Percentiles rank a stretch among this genome's conserved stretches.
Conservation (phyloP, 1,140 invertebrate genomes). For the Callitettix versicolor region DNA sequence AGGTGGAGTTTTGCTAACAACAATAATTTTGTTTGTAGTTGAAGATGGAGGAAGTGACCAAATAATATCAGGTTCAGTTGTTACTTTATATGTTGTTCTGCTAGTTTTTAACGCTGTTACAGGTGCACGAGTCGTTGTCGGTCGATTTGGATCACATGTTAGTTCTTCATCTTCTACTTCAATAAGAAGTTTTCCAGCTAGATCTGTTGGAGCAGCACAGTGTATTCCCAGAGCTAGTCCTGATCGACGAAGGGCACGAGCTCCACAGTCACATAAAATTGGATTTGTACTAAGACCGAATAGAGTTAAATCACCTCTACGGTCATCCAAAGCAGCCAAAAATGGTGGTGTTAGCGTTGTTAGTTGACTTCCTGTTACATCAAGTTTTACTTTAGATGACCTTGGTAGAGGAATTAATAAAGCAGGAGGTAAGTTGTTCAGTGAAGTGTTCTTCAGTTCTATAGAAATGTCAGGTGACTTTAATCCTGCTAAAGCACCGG, state of each 20-base stretch:
- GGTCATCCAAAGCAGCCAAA: slow-evolving; percentile 65
- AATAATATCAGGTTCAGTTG: slow-evolving; percentile 71
- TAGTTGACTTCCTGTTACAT: slow-evolving; percentile 67
- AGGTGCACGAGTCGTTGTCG: slow-evolving; percentile 36
- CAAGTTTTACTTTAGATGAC: slow-evolving; percentile 65
- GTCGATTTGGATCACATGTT: slow-evolving; percentile 49
- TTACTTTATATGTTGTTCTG: slow-evolving; percentile 32
- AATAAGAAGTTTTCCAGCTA: slow-evolving; percentile 53
- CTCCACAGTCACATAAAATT: slow-evolving; percentile 74
- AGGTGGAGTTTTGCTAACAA: slow-evolving; percentile 33
- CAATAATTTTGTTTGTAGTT: slow-evolving; percentile 39
- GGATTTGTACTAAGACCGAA: slow-evolving; percentile 64
- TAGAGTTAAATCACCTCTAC: slow-evolving; percentile 57
- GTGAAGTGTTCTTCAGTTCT: slow-evolving; percentile 64
- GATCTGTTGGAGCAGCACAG: slow-evolving; percentile 54
- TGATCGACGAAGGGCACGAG: slow-evolving; percentile 54
- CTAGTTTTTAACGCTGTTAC: slow-evolving; percentile 33
- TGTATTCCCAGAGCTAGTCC: slow-evolving; percentile 41
- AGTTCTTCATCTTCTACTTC: slow-evolving; percentile 70
- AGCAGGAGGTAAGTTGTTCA: slow-evolving; percentile 62
- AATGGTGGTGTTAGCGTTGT: slow-evolving; percentile 62
- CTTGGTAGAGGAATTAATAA: slow-evolving; percentile 80
- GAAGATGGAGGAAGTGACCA: slow-evolving; percentile 66
- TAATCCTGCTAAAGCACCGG: slow-evolving; percentile 69
- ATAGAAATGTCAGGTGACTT: slow-evolving; percentile 58